These are phyloP conservation scores for Neostethus bicornis DNA, from an alignment of 2,797 vertebrate species.

Conservation along the genomic window DNA sequence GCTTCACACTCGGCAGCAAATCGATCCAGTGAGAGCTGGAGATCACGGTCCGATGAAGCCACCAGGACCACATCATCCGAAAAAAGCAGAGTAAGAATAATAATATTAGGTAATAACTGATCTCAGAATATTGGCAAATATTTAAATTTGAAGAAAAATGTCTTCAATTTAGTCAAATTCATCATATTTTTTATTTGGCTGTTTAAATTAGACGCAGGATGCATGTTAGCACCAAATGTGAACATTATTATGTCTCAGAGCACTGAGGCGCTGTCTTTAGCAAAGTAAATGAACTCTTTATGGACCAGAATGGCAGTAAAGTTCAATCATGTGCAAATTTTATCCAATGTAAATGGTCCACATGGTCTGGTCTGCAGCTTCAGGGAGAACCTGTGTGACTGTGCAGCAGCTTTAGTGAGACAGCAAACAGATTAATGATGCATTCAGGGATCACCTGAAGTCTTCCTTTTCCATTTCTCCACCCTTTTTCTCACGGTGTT, in stretches of 20 bases:
- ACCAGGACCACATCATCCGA: too few relatives aligned
- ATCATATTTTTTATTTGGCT: neutral
- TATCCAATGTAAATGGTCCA: slow-evolving; percentile 15
- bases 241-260: neutral
- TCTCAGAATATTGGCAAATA: too few relatives aligned
- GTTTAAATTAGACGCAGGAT: neutral
- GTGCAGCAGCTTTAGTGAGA: slow-evolving; percentile 10
- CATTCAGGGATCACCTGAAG: slow-evolving; percentile 82
- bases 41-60: too few relatives aligned
- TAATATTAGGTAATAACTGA: too few relatives aligned
- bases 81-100: too few relatives aligned
- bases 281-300: too few relatives aligned
- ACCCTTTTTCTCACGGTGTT: slow-evolving; percentile 70
- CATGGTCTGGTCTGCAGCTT: slow-evolving; percentile 26
- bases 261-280: neutral
- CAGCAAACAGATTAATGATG: slow-evolving; percentile 48
- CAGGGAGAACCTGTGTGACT: slow-evolving; percentile 9
- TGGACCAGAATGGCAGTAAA: neutral
- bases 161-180: too few relatives aligned
- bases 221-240: neutral
- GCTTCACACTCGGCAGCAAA: too few relatives aligned
- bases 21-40: too few relatives aligned
- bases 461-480: slow-evolving; percentile 82
- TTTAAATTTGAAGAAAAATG: too few relatives aligned
- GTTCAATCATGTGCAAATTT: slow-evolving; percentile 12